These are phyloP conservation scores for Nixonia krombeini DNA, from an alignment of 1,140 invertebrate species.

Conservation along the genomic window DNA sequence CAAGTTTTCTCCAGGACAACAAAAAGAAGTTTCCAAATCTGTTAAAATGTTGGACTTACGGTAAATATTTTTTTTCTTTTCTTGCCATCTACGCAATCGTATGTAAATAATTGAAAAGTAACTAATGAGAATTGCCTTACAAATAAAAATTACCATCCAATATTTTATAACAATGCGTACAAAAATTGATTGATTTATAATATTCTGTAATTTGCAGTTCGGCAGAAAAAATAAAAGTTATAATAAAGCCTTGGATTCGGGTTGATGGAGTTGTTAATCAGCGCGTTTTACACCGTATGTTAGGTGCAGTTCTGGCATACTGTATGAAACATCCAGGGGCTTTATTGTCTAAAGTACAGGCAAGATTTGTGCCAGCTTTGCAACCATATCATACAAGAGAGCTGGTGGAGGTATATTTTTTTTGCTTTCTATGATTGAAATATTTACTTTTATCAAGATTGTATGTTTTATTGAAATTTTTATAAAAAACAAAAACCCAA, in stretches of 20 bases:
- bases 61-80: constrained; percentile 53
- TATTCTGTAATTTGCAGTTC: constrained; percentile 56
- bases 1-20: constrained; percentile 52
- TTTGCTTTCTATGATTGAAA: too few relatives aligned
- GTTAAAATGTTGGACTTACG: constrained; percentile 61
- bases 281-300: constrained; percentile 78
- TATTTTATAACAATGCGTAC: too few relatives aligned
- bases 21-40: constrained; percentile 58
- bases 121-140: too few relatives aligned
- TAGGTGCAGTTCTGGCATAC: constrained; percentile 77
- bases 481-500: not conserved
- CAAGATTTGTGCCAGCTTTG: constrained; percentile 72
- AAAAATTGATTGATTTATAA: too few relatives aligned
- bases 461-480: too few relatives aligned
- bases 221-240: constrained; percentile 65
- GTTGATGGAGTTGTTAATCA: constrained; percentile 82
- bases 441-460: constrained; percentile 1
- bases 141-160: too few relatives aligned
- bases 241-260: constrained; percentile 80
- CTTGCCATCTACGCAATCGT: too few relatives aligned
- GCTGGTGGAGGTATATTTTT: constrained; percentile 66
- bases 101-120: too few relatives aligned
- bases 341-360: constrained; percentile 71
- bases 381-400: constrained; percentile 72
- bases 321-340: constrained; percentile 76